Conservation (phyloP, 2,888 invertebrate genomes). For the Pollenia griseotomentosa region DNA sequence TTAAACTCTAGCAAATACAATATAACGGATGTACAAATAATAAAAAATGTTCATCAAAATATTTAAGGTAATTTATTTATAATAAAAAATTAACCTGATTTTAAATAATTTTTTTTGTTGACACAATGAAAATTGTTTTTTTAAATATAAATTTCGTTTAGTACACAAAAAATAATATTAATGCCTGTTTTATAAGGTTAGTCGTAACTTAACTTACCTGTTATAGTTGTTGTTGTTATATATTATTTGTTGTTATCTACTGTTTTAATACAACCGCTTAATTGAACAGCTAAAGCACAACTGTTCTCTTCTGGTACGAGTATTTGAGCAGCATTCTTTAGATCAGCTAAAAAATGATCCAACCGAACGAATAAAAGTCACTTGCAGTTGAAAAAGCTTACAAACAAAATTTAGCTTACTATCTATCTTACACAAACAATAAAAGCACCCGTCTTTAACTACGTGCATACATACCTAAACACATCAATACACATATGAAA, state of each 20-base stretch:
- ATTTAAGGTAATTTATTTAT: too few species aligned
- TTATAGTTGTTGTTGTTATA: constrained; percentile 6
- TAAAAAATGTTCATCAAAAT: background rate
- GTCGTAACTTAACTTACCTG: constrained; percentile 42
- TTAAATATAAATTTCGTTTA: constrained; percentile 3
- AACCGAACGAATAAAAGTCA: constrained; percentile 40
- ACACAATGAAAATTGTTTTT: constrained; percentile 9
- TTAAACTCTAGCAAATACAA: background rate
- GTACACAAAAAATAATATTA: background rate
- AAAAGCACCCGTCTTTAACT: constrained; percentile 51
- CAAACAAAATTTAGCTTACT: constrained; percentile 42
- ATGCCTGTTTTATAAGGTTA: background rate
- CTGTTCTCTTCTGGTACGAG: constrained; percentile 65
- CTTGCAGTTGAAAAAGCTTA: constrained; percentile 60
- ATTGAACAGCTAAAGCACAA: constrained; percentile 68
- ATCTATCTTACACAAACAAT: constrained; percentile 32
- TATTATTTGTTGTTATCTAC: constrained; percentile 11
- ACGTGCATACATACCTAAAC: too few species aligned
- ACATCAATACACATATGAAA: too few species aligned
- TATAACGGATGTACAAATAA: too few species aligned
- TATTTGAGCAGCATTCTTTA: constrained; percentile 47
- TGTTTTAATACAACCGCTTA: constrained; percentile 55
- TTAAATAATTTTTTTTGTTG: constrained; percentile 3
- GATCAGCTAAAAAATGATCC: constrained; percentile 65
- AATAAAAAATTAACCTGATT: constrained; percentile 16